Conservation (phyloP, 2,797 vertebrate species). For the Champsocephalus esox region DNA sequence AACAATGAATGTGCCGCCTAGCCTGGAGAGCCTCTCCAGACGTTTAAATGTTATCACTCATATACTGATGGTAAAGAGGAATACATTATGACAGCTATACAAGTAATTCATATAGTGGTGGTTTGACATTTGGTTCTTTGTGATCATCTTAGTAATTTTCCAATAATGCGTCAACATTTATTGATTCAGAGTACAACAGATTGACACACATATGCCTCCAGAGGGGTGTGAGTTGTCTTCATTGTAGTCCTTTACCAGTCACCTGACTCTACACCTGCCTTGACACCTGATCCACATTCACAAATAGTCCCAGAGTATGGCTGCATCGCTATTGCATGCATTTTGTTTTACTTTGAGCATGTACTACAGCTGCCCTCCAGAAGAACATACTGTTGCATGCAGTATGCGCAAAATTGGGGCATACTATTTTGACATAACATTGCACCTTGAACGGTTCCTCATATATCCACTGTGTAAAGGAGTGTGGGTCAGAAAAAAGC, state of each 20-base stretch:
- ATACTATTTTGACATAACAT: too few species aligned
- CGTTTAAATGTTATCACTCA: conserved; percentile 33
- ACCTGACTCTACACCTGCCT: not conserved
- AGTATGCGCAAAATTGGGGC: too few species aligned
- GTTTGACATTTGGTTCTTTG: conserved; percentile 33
- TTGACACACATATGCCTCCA: not conserved
- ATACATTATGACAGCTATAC: conserved; percentile 33
- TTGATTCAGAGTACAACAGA: conserved; percentile 20
- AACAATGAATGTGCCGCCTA: conserved; percentile 33
- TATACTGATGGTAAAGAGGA: conserved; percentile 21
- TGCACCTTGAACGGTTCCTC: too few species aligned
- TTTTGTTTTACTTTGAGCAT: too few species aligned
- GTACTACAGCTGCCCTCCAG: too few species aligned
- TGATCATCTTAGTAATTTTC: conserved; percentile 34
- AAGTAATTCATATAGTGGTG: not conserved
- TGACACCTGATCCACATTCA: not conserved
- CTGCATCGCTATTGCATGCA: too few species aligned
- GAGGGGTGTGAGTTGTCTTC: not conserved
- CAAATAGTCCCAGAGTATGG: not conserved
- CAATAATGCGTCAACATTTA: conserved; percentile 21
- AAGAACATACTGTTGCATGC: too few species aligned
- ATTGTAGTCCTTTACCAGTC: not conserved
- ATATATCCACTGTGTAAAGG: not conserved
- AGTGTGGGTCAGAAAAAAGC: not conserved
- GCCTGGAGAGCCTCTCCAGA: conserved; percentile 9